A percentile compares a stretch with the other conserved stretches of the same genome.
Conservation (phyloP, 2,113 vertebrate species). For the Chascanopsetta lugubris region DNA sequence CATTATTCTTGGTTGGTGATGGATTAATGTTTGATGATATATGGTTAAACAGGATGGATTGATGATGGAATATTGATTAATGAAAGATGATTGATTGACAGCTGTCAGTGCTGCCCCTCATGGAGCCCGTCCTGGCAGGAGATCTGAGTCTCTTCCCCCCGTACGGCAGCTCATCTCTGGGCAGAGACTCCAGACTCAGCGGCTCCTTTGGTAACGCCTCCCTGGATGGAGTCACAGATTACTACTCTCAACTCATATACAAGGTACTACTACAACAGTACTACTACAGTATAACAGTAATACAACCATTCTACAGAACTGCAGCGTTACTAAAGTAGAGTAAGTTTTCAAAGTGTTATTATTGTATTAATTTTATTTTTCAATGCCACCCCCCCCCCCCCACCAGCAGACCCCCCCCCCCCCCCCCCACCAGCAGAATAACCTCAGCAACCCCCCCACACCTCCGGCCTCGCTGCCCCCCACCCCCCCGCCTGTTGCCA, state of each 20-base stretch:
- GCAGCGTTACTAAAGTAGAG: too few species aligned
- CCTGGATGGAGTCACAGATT: slow-evolving; percentile 93
- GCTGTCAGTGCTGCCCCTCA: slow-evolving; percentile 92
- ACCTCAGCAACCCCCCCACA: slow-evolving; percentile 96
- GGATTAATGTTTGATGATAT: too few species aligned
- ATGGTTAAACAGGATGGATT: too few species aligned
- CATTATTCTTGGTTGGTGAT: too few species aligned
- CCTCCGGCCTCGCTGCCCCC: slow-evolving; percentile 97
- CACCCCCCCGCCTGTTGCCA: slow-evolving; percentile 90
- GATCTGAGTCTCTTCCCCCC: slow-evolving; percentile 94
- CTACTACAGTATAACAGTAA: not conserved
- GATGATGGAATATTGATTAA: too few species aligned
- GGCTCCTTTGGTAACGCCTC: slow-evolving; percentile 93
- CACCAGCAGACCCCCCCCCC: not conserved
- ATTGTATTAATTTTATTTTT: too few species aligned
- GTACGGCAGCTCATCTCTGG: slow-evolving; percentile 89
- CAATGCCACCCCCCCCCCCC: too few species aligned
- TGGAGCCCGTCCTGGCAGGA: slow-evolving; percentile 94
- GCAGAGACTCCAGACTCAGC: slow-evolving; percentile 86
- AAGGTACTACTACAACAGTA: slow-evolving; percentile 67
- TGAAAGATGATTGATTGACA: too few species aligned
- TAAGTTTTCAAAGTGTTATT: too few species aligned
- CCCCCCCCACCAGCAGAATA: slow-evolving; percentile 88
- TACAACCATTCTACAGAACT: not conserved
- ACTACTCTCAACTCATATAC: slow-evolving; percentile 96